phyloP scores from a whole-genome alignment of 2,113 vertebrate species.

The Prunella himalayana region DNA sequence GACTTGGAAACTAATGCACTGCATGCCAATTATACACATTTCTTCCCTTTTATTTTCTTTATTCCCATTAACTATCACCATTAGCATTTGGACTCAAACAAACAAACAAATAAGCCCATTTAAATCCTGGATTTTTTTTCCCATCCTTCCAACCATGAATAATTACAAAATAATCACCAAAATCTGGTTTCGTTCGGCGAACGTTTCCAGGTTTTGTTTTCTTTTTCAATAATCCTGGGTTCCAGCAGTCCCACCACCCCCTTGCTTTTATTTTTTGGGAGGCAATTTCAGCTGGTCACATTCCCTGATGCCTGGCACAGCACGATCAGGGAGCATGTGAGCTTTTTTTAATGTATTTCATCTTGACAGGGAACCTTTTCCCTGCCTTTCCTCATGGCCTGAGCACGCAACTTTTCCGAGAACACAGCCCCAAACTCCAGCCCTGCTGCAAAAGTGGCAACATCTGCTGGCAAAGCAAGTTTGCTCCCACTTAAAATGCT shows the following conservation, averaged over 20 bases:
- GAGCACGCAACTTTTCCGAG: background rate
- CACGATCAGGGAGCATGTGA: background rate
- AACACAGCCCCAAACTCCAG: background rate
- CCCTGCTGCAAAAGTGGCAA: background rate
- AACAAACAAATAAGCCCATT: background rate
- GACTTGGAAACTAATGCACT: background rate
- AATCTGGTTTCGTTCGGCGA: background rate
- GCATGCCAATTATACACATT: background rate
- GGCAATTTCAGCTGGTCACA: background rate
- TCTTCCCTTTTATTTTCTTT: background rate
- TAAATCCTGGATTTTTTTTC: background rate
- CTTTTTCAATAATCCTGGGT: background rate
- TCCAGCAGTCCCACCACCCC: background rate
- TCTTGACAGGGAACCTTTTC: background rate
- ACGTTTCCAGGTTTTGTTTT: conserved; percentile 19
- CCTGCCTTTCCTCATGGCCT: background rate
- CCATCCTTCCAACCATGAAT: background rate
- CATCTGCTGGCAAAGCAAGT: background rate
- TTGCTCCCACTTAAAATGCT: background rate
- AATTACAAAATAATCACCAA: background rate
- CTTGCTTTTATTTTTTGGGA: background rate
- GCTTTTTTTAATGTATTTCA: background rate
- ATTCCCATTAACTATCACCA: background rate
- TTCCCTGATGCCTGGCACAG: conserved; percentile 11
- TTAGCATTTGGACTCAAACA: background rate